A percentile compares a stretch with the other conserved stretches of the same genome.
Conservation (phyloP, 2,113 vertebrate species). For the Menura novaehollandiae region DNA sequence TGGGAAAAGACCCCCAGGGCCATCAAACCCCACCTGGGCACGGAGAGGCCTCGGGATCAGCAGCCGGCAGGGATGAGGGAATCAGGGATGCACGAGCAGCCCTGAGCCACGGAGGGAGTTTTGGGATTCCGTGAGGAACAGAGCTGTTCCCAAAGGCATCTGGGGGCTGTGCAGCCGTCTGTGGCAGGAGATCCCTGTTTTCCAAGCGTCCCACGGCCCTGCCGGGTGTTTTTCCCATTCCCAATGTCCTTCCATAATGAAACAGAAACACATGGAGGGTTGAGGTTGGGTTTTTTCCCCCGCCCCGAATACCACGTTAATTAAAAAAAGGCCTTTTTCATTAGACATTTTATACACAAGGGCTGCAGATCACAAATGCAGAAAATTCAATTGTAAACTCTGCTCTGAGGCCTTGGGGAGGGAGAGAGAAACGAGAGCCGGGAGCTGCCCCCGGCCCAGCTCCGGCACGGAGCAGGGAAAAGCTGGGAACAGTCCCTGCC, state of each 20-base stretch:
- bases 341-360: conserved; percentile 63
- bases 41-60: rapidly evolving
- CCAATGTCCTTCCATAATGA: conserved; percentile 45
- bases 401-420: conserved; percentile 16
- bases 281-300: neutral
- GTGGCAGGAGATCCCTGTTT: neutral
- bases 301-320: conserved; percentile 69
- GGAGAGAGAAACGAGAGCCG: conserved; percentile 15
- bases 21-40: neutral
- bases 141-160: neutral
- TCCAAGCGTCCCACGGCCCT: neutral
- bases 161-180: neutral
- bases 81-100: neutral
- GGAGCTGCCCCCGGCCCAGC: neutral
- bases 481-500: neutral
- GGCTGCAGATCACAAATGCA: conserved; percentile 62
- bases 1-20: neutral
- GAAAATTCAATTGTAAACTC: conserved; percentile 72
- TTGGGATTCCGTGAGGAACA: neutral
- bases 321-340: conserved; percentile 73
- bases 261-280: conserved; percentile 67
- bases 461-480: neutral
- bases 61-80: neutral
- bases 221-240: neutral
- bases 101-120: rapidly evolving